These are phyloP conservation scores for Megamerina dolium DNA, from an alignment of 2,888 invertebrate genomes.

Conservation along the genomic window DNA sequence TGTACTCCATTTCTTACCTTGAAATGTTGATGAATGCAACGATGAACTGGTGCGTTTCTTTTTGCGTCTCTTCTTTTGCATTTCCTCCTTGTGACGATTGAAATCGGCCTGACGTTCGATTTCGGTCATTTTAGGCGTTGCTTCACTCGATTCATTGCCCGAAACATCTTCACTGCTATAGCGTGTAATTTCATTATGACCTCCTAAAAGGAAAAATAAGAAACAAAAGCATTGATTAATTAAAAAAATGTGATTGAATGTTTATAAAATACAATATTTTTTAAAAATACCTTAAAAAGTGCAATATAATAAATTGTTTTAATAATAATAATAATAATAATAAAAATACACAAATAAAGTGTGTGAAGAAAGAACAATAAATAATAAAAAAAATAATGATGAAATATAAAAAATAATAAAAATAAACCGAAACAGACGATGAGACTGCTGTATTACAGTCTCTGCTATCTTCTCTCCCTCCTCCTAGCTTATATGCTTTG, in stretches of 20 bases:
- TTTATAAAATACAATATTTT: background rate
- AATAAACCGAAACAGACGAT: no score
- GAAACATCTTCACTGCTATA: conserved; percentile 50
- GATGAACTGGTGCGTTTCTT: conserved; percentile 88
- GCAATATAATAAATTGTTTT: no score
- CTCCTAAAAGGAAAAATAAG: conserved; percentile 27
- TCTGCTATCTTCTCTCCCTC: no score
- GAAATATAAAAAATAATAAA: no score
- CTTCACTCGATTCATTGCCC: conserved; percentile 48
- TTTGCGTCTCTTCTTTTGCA: conserved; percentile 78
- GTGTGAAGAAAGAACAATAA: no score
- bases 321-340: no score
- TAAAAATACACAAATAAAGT: no score
- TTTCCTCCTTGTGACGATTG: conserved; percentile 78
- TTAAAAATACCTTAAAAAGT: no score
- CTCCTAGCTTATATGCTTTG: no score
- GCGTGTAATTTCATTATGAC: conserved; percentile 44
- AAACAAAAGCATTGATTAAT: conserved; percentile 3
- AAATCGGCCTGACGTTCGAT: conserved; percentile 54
- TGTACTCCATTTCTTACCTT: no score
- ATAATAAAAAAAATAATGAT: no score
- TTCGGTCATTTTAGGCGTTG: conserved; percentile 46
- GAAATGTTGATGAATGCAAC: conserved; percentile 83
- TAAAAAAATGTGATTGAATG: background rate
- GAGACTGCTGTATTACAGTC: no score